Evolutionary conservation across 2,888 invertebrate species (phyloP), one percentile per base, ranked within the genome.

Genomic region (Macrosiphum euphorbiae): DNA sequence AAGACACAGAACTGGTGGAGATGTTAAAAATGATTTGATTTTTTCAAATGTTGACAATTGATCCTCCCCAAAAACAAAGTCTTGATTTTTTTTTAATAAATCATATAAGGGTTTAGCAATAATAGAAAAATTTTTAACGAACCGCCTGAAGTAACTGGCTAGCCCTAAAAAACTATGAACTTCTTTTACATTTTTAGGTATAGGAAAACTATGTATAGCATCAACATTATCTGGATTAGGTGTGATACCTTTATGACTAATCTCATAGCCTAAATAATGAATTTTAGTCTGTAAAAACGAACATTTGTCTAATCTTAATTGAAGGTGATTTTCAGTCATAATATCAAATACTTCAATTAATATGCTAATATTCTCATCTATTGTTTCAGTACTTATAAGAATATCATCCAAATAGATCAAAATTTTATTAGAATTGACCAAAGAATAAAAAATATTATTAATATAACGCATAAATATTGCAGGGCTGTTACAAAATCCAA

Each of bases 321-420:
- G 91, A 24, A 95, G 90, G 10, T 94, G 92, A 11, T 94, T 94
- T 28, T 88, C 47, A 10, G 78, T 44, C n/a, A 95, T 67, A 24
- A n/a, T 91, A 47, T 94, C 92, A 47, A 95, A 95, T 55, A 95
- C 95, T 94, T 94, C 90, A 95, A 95, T 95, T 94, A 95, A 94
- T 90, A 85, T 95, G 94, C 95, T 94, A 4, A 95, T 41, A 88
- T 95, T 95, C 44, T 95, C 95, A 47, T 95, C 92, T 89, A 95
- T 94, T n/a, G 94, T 94, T 24, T 91, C 89, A 16, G 95, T 91
- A 35, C 94, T 94, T 35, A 95, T 95, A 44, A 95, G 94, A 8
- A 95, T 90, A 89, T 95, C 95, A 92, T 95, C 95, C 92, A 95
- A 95, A 94, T 95, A 95, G 0, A 90, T 88, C 41, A 41, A 41